Percentiles rank a stretch among this genome's conserved stretches.
Conservation (phyloP, 2,113 vertebrate species). For the Megatriorchis doriae region DNA sequence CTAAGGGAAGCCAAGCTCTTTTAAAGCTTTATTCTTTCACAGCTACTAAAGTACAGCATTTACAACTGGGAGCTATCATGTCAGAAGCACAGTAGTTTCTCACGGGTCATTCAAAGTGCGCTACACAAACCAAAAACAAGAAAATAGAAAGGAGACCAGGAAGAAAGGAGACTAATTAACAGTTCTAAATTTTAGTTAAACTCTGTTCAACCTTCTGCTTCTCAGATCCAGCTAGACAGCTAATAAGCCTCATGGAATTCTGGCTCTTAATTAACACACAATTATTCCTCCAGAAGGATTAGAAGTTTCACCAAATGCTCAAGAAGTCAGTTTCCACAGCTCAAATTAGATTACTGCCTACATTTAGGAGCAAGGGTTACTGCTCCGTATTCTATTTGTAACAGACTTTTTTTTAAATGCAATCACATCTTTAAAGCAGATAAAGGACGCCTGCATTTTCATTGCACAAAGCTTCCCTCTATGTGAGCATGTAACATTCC, state of each 20-base stretch:
- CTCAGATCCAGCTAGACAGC: conserved; percentile 32
- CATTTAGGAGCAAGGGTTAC: conserved; percentile 16
- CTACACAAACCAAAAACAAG: conserved; percentile 28
- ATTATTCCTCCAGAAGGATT: conserved; percentile 45
- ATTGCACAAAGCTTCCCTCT: background rate
- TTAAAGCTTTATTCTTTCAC: conserved; percentile 55
- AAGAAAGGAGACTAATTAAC: conserved; percentile 49
- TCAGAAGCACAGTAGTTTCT: conserved; percentile 49
- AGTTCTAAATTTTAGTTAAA: conserved; percentile 57
- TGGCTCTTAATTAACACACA: conserved; percentile 42
- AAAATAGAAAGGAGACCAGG: conserved; percentile 5
- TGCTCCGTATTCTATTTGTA: background rate
- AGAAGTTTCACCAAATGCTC: conserved; percentile 41
- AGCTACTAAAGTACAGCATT: conserved; percentile 29
- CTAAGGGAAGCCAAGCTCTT: conserved; percentile 39
- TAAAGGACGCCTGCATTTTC: background rate
- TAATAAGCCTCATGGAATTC: conserved; percentile 49
- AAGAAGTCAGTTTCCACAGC: conserved; percentile 35
- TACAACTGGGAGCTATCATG: conserved; percentile 52
- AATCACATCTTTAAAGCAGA: background rate
- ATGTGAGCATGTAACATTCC: rapidly evolving
- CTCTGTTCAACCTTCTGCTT: conserved; percentile 47
- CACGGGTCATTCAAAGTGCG: conserved; percentile 39
- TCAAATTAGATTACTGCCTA: conserved; percentile 18
- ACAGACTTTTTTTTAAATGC: background rate